Evolutionary conservation across 2,888 invertebrate genomes (phyloP).

Genomic region (Myopa testacea): DNA sequence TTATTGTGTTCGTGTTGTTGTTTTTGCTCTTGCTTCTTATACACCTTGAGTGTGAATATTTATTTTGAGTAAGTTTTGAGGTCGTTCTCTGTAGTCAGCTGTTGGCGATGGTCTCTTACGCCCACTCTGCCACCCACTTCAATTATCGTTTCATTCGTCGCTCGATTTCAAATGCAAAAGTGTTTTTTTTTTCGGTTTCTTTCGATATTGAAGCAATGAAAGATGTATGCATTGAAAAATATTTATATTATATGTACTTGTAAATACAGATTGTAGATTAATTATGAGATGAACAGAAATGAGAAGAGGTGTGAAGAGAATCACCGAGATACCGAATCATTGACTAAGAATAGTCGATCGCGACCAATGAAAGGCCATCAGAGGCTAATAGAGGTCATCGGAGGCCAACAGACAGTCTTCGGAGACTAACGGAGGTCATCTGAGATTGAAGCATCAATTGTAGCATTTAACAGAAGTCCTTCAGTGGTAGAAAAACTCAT

Average conservation of each 20-base stretch:
- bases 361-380: no score
- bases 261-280: no score
- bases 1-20: not conserved
- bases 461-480: no score
- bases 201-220: not conserved
- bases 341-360: no score
- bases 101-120: not conserved
- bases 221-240: not conserved
- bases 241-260: no score
- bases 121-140: no score
- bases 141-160: not conserved
- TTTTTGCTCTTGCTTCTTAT: not conserved
- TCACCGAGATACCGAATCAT: not conserved
- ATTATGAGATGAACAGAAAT: not conserved
- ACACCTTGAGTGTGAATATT: conserved; percentile 8
- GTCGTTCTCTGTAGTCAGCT: not conserved
- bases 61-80: not conserved
- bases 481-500: no score
- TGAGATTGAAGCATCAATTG: no score
- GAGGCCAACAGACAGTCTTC: no score
- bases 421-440: no score
- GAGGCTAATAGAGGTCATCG: no score
- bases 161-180: not conserved
- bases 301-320: not conserved
- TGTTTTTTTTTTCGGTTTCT: not conserved